These are phyloP conservation scores for Aurelia aurita complex sp. Pacific DNA, from an alignment of 30 jellyfish, hydroid and myxozoan species.

Conservation along the genomic window DNA sequence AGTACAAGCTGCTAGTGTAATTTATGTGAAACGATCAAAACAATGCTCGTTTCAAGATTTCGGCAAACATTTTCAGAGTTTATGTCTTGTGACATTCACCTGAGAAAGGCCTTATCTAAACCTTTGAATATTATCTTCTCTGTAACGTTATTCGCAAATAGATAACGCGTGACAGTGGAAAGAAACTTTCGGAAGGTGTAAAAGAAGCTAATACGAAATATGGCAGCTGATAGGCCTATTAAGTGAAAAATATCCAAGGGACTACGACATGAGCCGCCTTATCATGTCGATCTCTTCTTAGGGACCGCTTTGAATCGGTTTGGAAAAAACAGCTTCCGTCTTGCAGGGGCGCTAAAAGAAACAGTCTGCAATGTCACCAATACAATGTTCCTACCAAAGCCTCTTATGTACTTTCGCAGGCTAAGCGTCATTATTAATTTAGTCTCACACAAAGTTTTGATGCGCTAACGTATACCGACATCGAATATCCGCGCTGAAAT, in stretches of 20 bases:
- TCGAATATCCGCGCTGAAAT: slow-evolving; percentile 6
- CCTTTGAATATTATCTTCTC: no score
- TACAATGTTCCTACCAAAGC: slow-evolving; percentile 45
- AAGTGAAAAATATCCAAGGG: slow-evolving; percentile 18
- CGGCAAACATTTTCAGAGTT: no score
- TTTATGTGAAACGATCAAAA: no score
- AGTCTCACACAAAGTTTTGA: slow-evolving; percentile 8
- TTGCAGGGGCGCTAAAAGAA: slow-evolving; percentile 35
- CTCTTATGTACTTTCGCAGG: slow-evolving; percentile 33
- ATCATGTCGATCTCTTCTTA: slow-evolving; percentile 40
- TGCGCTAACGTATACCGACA: slow-evolving; percentile 27
- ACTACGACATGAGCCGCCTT: slow-evolving; percentile 47
- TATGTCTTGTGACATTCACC: no score
- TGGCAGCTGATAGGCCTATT: slow-evolving; percentile 57
- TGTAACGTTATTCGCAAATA: background rate
- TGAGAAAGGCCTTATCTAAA: no score
- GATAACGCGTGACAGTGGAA: slow-evolving; percentile 2
- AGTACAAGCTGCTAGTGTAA: no score
- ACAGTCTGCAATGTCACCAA: slow-evolving; percentile 28
- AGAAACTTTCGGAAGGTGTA: slow-evolving; percentile 46
- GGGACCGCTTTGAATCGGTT: slow-evolving; percentile 54
- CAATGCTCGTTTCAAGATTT: no score
- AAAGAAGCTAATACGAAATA: slow-evolving; percentile 22
- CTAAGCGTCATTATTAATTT: slow-evolving; percentile 17
- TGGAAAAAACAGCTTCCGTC: slow-evolving; percentile 40